These are phyloP conservation scores for Aphidoletes aphidimyza DNA, from an alignment of 2,888 invertebrate species.

Conservation along the genomic window DNA sequence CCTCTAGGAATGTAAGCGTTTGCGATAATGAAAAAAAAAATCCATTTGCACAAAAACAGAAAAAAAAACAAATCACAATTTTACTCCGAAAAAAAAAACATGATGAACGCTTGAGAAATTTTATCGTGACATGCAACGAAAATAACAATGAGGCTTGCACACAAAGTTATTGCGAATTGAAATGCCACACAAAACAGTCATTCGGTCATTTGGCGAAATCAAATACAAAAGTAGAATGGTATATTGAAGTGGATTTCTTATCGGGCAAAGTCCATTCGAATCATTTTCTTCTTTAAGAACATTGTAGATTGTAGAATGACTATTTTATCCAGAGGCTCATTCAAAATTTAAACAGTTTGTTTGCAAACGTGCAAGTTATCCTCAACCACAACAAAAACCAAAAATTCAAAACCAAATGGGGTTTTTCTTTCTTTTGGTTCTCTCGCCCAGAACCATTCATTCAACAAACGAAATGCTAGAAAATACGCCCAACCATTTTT, in stretches of 20 bases:
- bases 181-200: neutral
- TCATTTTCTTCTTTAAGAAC: no score
- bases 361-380: neutral
- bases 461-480: neutral
- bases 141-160: neutral
- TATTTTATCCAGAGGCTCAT: neutral
- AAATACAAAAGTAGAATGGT: no score
- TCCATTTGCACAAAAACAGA: neutral
- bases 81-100: neutral
- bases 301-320: neutral
- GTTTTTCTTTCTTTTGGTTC: neutral
- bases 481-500: constrained; percentile 46
- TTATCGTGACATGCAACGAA: neutral
- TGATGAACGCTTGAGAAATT: neutral
- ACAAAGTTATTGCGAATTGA: neutral
- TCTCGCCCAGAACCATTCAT: no score
- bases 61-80: no score
- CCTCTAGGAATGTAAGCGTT: neutral
- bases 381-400: neutral
- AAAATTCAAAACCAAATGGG: neutral
- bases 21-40: neutral
- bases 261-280: no score
- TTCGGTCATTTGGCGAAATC: neutral
- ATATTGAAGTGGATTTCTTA: no score
- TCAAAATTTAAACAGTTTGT: neutral